Evolutionary conservation across 2,888 invertebrate genomes (phyloP), one percentile per base, ranked within the genome.

Genomic region (Listrodromus nycthemerus): DNA sequence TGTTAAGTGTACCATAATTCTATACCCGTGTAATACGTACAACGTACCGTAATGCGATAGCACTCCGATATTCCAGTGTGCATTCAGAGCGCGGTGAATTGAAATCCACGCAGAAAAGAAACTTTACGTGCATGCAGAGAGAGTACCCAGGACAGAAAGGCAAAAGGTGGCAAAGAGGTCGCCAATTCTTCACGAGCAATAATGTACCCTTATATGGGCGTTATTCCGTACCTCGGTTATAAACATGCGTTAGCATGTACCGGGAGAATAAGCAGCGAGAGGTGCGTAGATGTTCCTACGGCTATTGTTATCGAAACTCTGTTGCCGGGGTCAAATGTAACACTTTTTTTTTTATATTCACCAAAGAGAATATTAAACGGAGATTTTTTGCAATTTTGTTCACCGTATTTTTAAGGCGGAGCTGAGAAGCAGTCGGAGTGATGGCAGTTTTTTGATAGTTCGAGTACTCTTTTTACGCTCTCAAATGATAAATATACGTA

Each of bases 1-100:
- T 88, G 89, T 86, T 88, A 88, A 86, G 84, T 88, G 88, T 85
- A 83, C 86, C 86, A 86, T 88, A 88, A 89, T 88, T 87, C 86
- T 75, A 85, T 79, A 73, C 73, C 48, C 74, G 69, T 30, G 27
- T 50, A 50, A 41, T 71, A 52, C 70, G 71, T 70, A 52, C 65
- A 65, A 73, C 48, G 55, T 78, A 73, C 21, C 71, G 33, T 67
- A 70, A 79, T 67, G 82, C 50, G 52, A 48, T 52, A 52, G 24
- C 48, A 52, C 65, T 33, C 65, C 45, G 41, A 5, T 27, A 10
- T 71, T 50, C 30, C 41, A 41, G 63, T 65, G 63, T 65, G 75
- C 65, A 33, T 75, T 50, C 63, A n/a, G 65, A 30, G 50, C 63
- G 74, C 63, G 74, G 65, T 65, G 33, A 75, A 65, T 48, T 50